A percentile compares a stretch with the other conserved stretches of the same genome.
These are phyloP conservation scores for Hesperia comma DNA, from an alignment of 2,888 invertebrate genomes.

Conservation along the genomic window DNA sequence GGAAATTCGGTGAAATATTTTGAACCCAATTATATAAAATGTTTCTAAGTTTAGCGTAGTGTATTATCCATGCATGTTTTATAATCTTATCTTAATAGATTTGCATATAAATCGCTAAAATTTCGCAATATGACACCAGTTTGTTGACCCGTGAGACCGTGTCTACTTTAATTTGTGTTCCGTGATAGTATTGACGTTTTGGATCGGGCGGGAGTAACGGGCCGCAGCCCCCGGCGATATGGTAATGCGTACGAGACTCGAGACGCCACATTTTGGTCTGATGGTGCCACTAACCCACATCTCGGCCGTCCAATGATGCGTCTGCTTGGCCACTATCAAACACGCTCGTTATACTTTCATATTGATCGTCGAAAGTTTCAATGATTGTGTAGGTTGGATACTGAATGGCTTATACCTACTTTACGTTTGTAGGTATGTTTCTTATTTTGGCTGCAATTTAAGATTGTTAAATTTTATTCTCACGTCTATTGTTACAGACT, in stretches of 20 bases:
- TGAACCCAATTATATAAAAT: neutral
- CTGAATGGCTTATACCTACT: conserved; percentile 19
- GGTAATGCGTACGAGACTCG: conserved; percentile 59
- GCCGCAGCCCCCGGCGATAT: conserved; percentile 72
- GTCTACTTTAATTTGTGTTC: conserved; percentile 55
- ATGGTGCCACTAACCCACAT: conserved; percentile 79
- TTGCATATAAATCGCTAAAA: conserved; percentile 9
- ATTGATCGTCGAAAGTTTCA: conserved; percentile 76
- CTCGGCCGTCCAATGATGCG: conserved; percentile 70
- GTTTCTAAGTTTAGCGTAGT: neutral
- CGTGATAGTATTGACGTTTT: conserved; percentile 68
- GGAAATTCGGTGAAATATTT: no score
- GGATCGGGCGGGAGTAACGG: conserved; percentile 75
- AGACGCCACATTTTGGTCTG: conserved; percentile 40
- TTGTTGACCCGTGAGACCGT: conserved; percentile 38
- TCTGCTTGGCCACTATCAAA: conserved; percentile 75
- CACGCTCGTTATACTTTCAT: conserved; percentile 80
- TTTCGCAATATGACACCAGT: conserved; percentile 18
- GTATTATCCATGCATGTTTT: neutral
- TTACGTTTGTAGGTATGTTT: conserved; percentile 16
- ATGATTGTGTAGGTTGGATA: conserved; percentile 58
- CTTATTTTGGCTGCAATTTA: conserved; percentile 28
- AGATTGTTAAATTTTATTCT: conserved; percentile 11
- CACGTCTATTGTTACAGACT: conserved; percentile 6
- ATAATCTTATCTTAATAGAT: conserved; percentile 3